Evolutionary conservation across 1,140 invertebrate species (phyloP), one percentile per base, ranked within the genome.

Genomic region (Neoseiulus cucumeris): DNA sequence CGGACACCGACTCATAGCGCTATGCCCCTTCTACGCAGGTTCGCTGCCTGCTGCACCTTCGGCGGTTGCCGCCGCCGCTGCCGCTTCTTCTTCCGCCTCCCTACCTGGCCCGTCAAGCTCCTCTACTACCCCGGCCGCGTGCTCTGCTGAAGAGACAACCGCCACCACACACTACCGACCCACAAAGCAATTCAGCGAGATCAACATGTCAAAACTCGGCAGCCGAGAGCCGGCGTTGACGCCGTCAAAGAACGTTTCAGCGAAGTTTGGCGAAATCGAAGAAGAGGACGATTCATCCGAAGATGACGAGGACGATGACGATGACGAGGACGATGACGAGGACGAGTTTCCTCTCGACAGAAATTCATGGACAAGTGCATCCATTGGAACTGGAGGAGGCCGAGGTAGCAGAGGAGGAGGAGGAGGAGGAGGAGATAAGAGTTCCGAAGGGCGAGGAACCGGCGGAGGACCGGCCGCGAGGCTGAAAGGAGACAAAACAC

Each of bases 141-240:
- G 25, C 25, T 25, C 51, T 17, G 51, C 14, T 9, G 51, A 59
- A 17, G 33, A 33, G 22, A 29, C n/a, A n/a, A n/a, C n/a, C n/a
- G n/a, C n/a, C n/a, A n/a, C 25, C 51, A 1, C 51, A 20, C 33
- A 29, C 22, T 59, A 59, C 33, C 51, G 51, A 17, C 51, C 51
- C 14, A 59, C 51, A 1, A 59, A 59, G 33, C 51, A 59, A 59
- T 25, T 25, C 51, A 59, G 51, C 9, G 51, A 59, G 33, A 25
- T 59, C 25, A 59, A 59, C 51, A 59, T 59, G 51, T 59, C 51
- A 17, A 59, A 59, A 59, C 51, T 59, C 33, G 51, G 51, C 33
- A 59, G 51, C 22, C 51, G 51, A 6, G 51, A 59, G 22, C 51
- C 51, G 12, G 51, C 51, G 4, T 33, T 59, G 33, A 59, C 51